Evolutionary conservation across 2,888 invertebrate genomes (phyloP).

Genomic region (Beris chalybata): DNA sequence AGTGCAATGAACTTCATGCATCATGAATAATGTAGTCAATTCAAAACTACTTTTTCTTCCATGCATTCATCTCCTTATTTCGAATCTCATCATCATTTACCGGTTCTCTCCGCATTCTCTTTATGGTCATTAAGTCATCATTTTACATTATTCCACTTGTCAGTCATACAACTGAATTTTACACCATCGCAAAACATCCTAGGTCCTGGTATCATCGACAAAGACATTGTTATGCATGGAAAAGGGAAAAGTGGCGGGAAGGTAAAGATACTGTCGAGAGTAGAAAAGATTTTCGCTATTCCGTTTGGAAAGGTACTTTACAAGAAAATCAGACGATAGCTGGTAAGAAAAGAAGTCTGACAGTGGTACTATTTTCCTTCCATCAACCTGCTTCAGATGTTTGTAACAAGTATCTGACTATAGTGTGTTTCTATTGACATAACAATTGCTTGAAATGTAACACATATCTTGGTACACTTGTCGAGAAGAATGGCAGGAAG

Average conservation of each 20-base stretch:
- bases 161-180: constrained; percentile 3
- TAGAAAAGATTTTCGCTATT: too few species aligned
- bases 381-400: too few species aligned
- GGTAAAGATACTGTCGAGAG: too few species aligned
- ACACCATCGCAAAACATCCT: background rate
- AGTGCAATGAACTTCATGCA: too few species aligned
- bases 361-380: too few species aligned
- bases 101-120: background rate
- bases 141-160: constrained; percentile 27
- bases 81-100: background rate
- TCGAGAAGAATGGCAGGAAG: too few species aligned
- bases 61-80: constrained; percentile 2
- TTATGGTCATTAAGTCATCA: constrained; percentile 30
- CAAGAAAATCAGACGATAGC: too few species aligned
- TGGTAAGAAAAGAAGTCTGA: too few species aligned
- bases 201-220: constrained; percentile 1
- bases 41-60: constrained; percentile 19
- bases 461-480: background rate
- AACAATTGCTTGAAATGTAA: constrained; percentile 15
- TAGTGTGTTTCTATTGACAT: constrained; percentile 26
- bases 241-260: background rate
- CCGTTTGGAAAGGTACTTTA: too few species aligned
- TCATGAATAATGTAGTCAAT: too few species aligned
- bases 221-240: constrained; percentile 27
- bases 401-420: constrained; percentile 16